Evolutionary conservation across 1,140 invertebrate species (phyloP).

Genomic region (Eufriesea mexicana): DNA sequence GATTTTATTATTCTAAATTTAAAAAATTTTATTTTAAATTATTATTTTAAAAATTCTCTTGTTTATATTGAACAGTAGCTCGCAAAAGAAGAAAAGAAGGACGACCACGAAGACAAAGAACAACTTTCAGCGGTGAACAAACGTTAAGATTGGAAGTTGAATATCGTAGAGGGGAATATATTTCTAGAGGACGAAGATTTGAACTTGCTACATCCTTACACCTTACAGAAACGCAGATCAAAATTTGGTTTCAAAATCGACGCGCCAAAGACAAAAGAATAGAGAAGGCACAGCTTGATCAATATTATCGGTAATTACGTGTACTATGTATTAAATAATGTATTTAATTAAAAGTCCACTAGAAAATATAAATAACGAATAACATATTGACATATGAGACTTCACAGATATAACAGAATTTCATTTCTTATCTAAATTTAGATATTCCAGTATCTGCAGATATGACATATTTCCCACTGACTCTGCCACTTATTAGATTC

Average conservation of each 20-base stretch:
- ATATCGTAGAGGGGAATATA: conserved; percentile 95
- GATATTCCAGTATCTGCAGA: too few relatives aligned
- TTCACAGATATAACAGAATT: not conserved
- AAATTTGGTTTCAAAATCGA: conserved; percentile 98
- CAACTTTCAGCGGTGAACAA: conserved; percentile 97
- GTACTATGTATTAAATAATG: not conserved
- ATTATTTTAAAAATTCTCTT: not conserved
- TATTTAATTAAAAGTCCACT: not conserved
- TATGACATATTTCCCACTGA: too few relatives aligned
- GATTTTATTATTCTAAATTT: too few relatives aligned
- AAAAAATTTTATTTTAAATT: too few relatives aligned
- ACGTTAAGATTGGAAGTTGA: conserved; percentile 95
- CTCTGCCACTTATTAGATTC: too few relatives aligned
- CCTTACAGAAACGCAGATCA: conserved; percentile 96
- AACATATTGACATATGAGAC: not conserved
- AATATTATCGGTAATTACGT: conserved; percentile 91
- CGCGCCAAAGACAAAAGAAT: conserved; percentile 97
- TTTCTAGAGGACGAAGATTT: conserved; percentile 91
- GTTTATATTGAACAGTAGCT: conserved; percentile 85
- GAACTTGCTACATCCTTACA: conserved; percentile 92
- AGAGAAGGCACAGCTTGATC: conserved; percentile 96
- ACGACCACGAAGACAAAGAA: conserved; percentile 92
- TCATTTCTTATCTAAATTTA: not conserved
- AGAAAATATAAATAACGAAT: not conserved
- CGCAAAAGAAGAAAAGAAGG: conserved; percentile 92